These are phyloP conservation scores for Drosophila paulistorum DNA, from an alignment of 1,140 invertebrate genomes.

Conservation along the genomic window DNA sequence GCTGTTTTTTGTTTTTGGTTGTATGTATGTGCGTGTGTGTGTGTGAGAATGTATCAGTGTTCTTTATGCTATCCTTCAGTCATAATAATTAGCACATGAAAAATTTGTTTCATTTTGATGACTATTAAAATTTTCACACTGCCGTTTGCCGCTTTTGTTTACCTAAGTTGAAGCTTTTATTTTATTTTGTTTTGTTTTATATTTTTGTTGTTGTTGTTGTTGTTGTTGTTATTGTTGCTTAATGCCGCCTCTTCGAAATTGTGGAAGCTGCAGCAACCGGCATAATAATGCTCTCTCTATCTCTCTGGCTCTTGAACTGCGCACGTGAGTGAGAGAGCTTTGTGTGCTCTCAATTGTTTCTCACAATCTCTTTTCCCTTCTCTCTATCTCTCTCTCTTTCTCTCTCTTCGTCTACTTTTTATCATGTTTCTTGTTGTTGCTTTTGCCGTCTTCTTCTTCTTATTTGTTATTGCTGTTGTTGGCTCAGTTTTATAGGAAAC, in stretches of 20 bases:
- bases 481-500: conserved; percentile 71
- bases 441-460: conserved; percentile 24
- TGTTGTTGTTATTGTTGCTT: not conserved
- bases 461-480: conserved; percentile 14
- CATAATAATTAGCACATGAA: conserved; percentile 25
- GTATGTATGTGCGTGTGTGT: not conserved
- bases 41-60: not conserved
- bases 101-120: conserved; percentile 48
- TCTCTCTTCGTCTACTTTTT: conserved; percentile 46
- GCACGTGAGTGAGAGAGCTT: conserved; percentile 42
- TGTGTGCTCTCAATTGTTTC: not conserved
- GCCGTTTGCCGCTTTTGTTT: conserved; percentile 43
- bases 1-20: not conserved
- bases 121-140: conserved; percentile 60
- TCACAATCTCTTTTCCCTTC: conserved; percentile 6
- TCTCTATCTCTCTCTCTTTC: conserved; percentile 16
- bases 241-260: conserved; percentile 11
- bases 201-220: conserved; percentile 49
- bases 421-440: conserved; percentile 45
- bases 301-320: conserved; percentile 40
- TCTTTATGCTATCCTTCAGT: conserved; percentile 12
- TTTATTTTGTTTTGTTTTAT: conserved; percentile 46
- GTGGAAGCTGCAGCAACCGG: conserved; percentile 38
- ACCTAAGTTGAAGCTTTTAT: conserved; percentile 53
- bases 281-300: conserved; percentile 29